These are phyloP conservation scores for Nomada fucata DNA, from an alignment of 2,888 invertebrate species.

Conservation along the genomic window DNA sequence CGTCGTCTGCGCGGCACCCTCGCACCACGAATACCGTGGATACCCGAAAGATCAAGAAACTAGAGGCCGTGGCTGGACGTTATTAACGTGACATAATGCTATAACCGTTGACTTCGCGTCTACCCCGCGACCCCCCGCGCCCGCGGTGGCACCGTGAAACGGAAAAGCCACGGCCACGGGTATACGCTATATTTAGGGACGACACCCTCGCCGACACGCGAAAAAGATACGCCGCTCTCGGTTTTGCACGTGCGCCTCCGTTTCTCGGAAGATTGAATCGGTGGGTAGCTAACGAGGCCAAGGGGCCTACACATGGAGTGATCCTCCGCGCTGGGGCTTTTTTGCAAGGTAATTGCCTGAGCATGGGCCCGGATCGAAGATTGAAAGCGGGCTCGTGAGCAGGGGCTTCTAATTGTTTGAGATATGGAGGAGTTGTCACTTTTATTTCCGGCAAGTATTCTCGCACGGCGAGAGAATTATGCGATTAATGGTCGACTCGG, in stretches of 20 bases:
- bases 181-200: slow-evolving; percentile 62
- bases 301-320: slow-evolving; percentile 24
- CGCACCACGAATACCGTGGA: slow-evolving; percentile 68
- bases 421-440: background rate
- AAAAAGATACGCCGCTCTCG: slow-evolving; percentile 53
- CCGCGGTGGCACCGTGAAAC: slow-evolving; percentile 37
- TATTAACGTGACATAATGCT: slow-evolving; percentile 81
- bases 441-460: slow-evolving; percentile 44
- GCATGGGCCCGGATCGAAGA: slow-evolving; percentile 18
- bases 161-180: slow-evolving; percentile 64
- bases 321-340: background rate
- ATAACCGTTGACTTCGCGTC: slow-evolving; percentile 59
- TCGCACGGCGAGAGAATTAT: slow-evolving; percentile 43
- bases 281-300: slow-evolving; percentile 65
- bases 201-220: slow-evolving; percentile 57
- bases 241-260: slow-evolving; percentile 69
- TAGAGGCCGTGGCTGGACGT: slow-evolving; percentile 67
- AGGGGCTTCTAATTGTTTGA: slow-evolving; percentile 21
- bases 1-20: slow-evolving; percentile 65
- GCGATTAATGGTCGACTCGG: no score
- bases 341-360: slow-evolving; percentile 29
- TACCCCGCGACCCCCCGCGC: background rate
- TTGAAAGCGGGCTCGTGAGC: background rate
- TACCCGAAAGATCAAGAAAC: slow-evolving; percentile 74
- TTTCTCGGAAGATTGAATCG: slow-evolving; percentile 67